Conservation (phyloP, 2,888 invertebrate genomes). For the Cotesia congregata region DNA sequence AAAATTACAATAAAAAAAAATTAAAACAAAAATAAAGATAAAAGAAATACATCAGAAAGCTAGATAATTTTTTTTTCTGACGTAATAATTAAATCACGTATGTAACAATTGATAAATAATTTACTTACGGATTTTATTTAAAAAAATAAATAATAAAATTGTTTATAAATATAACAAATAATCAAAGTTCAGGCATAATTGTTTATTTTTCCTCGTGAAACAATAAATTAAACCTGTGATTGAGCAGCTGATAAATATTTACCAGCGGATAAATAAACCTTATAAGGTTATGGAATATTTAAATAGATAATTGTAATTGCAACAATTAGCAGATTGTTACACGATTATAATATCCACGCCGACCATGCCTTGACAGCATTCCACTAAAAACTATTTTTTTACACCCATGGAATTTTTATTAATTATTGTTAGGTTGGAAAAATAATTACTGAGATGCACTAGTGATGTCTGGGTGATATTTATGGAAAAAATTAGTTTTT, state of each 20-base stretch:
- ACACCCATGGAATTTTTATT: neutral
- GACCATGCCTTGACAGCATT: conserved; percentile 59
- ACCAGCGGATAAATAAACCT: neutral
- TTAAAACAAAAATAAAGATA: no score
- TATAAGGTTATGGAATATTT: conserved; percentile 35
- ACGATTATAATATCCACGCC: conserved; percentile 45
- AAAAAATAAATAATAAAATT: neutral
- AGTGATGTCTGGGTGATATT: neutral
- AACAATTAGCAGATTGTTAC: conserved; percentile 4
- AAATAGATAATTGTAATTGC: conserved; percentile 45
- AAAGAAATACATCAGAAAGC: neutral
- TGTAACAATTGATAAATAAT: neutral
- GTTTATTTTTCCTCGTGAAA: neutral
- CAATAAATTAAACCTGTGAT: conserved; percentile 7
- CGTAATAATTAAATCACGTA: neutral
- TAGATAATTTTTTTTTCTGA: conserved; percentile 10
- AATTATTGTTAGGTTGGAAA: neutral
- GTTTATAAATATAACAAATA: neutral
- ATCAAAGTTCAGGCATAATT: neutral
- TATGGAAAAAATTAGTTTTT: neutral
- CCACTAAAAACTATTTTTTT: conserved; percentile 26
- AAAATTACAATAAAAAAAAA: no score
- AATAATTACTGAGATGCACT: neutral
- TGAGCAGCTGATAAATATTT: no score
- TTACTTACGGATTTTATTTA: neutral